Evolutionary conservation across 2,888 invertebrate genomes (phyloP).

Genomic region (Lepas anatifera): DNA sequence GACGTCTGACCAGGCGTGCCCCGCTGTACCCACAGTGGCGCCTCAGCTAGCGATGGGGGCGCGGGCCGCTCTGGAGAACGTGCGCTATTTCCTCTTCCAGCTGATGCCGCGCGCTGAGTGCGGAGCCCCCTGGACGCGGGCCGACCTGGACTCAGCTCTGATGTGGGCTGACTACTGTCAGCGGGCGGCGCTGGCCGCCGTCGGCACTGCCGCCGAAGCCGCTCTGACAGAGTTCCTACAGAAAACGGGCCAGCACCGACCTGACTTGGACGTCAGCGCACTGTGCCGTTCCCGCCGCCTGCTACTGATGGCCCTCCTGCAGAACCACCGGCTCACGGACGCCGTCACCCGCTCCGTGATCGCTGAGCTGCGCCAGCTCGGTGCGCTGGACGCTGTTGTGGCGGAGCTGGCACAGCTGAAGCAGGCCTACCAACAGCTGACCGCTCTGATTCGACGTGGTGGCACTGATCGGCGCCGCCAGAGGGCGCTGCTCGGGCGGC

Average conservation of each 20-base stretch:
- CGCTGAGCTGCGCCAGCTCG: neutral
- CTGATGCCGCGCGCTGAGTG: neutral
- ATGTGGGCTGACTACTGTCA: neutral
- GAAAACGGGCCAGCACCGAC: neutral
- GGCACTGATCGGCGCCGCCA: neutral
- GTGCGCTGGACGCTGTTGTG: neutral
- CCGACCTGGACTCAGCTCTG: neutral
- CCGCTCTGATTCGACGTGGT: neutral
- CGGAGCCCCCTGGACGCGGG: neutral
- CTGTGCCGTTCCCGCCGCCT: neutral
- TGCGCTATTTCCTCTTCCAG: neutral
- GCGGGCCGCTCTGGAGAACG: neutral
- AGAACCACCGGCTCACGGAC: neutral
- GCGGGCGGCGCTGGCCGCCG: neutral
- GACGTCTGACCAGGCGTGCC: no score
- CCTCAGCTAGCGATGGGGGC: neutral
- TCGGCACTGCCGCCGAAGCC: neutral
- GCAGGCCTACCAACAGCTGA: neutral
- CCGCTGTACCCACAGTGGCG: no score
- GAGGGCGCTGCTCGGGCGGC: neutral
- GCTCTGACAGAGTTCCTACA: neutral
- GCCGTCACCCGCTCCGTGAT: neutral
- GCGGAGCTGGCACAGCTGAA: neutral
- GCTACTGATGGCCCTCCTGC: neutral
- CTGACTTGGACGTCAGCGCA: neutral